Percentiles rank a stretch among this genome's conserved stretches.
Conservation (phyloP, 2,113 vertebrate genomes). For the Rousettus leschenaultii region DNA sequence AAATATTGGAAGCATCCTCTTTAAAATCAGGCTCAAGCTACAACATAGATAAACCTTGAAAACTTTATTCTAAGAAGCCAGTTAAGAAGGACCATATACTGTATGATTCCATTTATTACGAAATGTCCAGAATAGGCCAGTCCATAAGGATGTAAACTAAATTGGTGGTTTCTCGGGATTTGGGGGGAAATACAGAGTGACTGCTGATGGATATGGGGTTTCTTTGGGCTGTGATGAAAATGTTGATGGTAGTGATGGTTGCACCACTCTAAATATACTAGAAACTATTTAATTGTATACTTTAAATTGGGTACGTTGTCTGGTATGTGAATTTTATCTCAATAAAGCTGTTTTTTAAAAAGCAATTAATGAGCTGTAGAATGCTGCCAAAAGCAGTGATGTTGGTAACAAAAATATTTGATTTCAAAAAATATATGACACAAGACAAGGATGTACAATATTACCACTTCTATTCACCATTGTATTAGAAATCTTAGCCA, state of each 20-base stretch:
- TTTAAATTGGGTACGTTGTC: not conserved
- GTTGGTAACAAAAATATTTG: not conserved
- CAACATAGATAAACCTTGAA: not conserved
- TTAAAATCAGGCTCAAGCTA: not conserved
- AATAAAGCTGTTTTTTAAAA: not conserved
- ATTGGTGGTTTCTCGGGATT: not conserved
- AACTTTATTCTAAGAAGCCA: not conserved
- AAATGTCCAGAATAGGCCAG: not conserved
- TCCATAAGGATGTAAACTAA: not conserved
- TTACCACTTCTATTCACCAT: not conserved
- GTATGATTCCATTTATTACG: not conserved
- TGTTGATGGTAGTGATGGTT: not conserved
- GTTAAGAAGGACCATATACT: not conserved
- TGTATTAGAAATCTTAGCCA: not conserved
- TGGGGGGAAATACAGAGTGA: not conserved
- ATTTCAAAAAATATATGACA: not conserved
- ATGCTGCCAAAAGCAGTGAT: not conserved
- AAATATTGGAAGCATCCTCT: not conserved
- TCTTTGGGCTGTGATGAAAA: not conserved
- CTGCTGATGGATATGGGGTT: not conserved
- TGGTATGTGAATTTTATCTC: not conserved
- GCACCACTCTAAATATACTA: not conserved
- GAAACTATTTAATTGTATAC: not conserved
- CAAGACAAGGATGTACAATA: not conserved
- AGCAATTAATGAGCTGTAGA: not conserved